Conservation (phyloP, 2,113 vertebrate species). For the Cochlearius cochlearius region DNA sequence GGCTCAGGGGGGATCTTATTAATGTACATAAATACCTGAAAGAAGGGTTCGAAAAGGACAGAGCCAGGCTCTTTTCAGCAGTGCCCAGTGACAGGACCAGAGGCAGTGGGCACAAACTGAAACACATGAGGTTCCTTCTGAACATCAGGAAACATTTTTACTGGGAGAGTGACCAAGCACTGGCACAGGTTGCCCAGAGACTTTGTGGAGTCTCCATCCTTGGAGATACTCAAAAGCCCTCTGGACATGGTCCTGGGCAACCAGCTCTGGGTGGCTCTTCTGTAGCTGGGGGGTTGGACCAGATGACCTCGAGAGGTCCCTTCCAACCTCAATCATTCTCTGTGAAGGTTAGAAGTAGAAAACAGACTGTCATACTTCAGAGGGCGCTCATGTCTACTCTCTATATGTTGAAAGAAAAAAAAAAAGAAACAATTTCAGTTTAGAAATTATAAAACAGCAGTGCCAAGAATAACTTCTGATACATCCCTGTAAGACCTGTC, state of each 20-base stretch:
- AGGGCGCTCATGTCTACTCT: background rate
- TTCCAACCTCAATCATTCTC: background rate
- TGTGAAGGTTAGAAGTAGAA: background rate
- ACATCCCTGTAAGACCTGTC: background rate
- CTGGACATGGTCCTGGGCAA: background rate
- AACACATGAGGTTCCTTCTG: background rate
- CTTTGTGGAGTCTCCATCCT: background rate
- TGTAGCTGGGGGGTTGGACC: background rate
- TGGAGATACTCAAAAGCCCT: background rate
- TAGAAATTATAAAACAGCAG: background rate
- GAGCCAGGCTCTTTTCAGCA: background rate
- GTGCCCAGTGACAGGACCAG: background rate
- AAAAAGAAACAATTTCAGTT: background rate
- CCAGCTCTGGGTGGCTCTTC: background rate
- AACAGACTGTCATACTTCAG: background rate
- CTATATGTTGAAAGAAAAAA: background rate
- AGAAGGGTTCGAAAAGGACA: background rate
- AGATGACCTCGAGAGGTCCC: background rate
- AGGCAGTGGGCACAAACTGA: background rate
- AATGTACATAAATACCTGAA: background rate
- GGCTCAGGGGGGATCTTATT: background rate
- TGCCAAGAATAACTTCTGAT: background rate
- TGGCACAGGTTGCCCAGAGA: background rate
- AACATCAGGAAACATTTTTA: background rate
- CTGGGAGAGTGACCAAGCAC: background rate